Conservation (phyloP, 1,140 invertebrate genomes). For the Aphidius ervi region DNA sequence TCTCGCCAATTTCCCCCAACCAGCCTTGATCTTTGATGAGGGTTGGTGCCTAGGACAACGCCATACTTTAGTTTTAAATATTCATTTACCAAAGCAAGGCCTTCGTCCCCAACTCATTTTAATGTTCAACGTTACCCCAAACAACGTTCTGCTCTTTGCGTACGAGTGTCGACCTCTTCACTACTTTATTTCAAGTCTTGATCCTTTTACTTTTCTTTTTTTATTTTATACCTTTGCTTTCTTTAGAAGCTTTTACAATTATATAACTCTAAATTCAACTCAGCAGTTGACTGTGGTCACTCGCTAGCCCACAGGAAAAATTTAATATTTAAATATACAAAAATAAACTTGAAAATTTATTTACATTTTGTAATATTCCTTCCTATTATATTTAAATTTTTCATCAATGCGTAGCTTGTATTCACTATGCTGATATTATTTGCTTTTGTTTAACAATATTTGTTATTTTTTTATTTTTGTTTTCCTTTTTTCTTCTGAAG, state of each 20-base stretch:
- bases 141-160: slow-evolving; percentile 36
- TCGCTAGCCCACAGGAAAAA: too few relatives aligned
- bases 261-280: too few relatives aligned
- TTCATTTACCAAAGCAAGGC: slow-evolving; percentile 31
- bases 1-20: too few relatives aligned
- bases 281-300: too few relatives aligned
- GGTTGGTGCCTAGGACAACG: slow-evolving; percentile 9
- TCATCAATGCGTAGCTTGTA: too few relatives aligned
- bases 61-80: slow-evolving; percentile 36
- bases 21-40: too few relatives aligned
- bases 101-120: slow-evolving; percentile 28
- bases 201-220: slow-evolving; percentile 3
- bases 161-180: slow-evolving; percentile 23
- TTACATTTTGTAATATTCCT: too few relatives aligned
- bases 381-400: too few relatives aligned
- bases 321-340: too few relatives aligned
- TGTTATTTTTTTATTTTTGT: slow-evolving; percentile 1
- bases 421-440: too few relatives aligned
- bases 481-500: too few relatives aligned
- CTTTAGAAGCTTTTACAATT: neutral
- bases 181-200: neutral
- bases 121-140: slow-evolving; percentile 38
- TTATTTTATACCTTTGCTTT: slow-evolving; percentile 2
- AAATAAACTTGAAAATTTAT: too few relatives aligned
- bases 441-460: neutral